A percentile compares a stretch with the other conserved stretches of the same genome.
phyloP scores from a whole-genome alignment of 2,797 vertebrate species.

The Labroides dimidiatus region DNA sequence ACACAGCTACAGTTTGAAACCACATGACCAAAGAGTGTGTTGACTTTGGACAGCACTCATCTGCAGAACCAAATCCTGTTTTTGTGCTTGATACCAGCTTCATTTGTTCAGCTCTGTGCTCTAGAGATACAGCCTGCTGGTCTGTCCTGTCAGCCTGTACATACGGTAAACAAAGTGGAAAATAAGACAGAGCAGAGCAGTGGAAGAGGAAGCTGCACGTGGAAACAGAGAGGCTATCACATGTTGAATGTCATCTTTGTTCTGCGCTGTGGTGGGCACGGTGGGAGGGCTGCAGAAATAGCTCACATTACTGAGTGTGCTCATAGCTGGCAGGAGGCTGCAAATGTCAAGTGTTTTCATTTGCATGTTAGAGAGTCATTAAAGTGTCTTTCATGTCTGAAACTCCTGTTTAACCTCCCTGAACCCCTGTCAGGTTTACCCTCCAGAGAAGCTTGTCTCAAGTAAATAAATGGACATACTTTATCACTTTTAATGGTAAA shows the following conservation, averaged over 20 bases:
- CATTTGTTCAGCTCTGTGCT: slow-evolving; percentile 21
- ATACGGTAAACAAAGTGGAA: slow-evolving; percentile 30
- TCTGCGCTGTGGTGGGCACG: slow-evolving; percentile 40
- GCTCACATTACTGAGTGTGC: slow-evolving; percentile 47
- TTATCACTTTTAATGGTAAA: too few species aligned
- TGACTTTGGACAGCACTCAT: slow-evolving; percentile 50
- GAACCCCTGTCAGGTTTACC: not conserved
- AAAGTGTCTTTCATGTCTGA: not conserved
- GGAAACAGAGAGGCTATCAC: slow-evolving; percentile 37
- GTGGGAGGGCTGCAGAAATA: slow-evolving; percentile 52
- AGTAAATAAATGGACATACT: too few species aligned
- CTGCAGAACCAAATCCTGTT: slow-evolving; percentile 39
- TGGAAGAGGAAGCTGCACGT: slow-evolving; percentile 27
- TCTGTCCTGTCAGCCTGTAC: slow-evolving; percentile 11
- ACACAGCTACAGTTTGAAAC: slow-evolving; percentile 14
- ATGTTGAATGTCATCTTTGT: slow-evolving; percentile 75
- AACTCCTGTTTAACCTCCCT: not conserved
- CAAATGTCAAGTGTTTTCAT: slow-evolving; percentile 31
- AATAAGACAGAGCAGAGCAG: slow-evolving; percentile 7
- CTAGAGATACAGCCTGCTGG: slow-evolving; percentile 6
- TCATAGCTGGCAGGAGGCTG: slow-evolving; percentile 19
- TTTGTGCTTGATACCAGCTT: slow-evolving; percentile 24
- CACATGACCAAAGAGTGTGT: slow-evolving; percentile 28
- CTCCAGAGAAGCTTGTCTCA: not conserved
- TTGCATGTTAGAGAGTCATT: slow-evolving; percentile 1